Percentiles rank a stretch among this genome's conserved stretches.
Conservation (phyloP, 2,888 invertebrate genomes). For the Protula sp. region DNA sequence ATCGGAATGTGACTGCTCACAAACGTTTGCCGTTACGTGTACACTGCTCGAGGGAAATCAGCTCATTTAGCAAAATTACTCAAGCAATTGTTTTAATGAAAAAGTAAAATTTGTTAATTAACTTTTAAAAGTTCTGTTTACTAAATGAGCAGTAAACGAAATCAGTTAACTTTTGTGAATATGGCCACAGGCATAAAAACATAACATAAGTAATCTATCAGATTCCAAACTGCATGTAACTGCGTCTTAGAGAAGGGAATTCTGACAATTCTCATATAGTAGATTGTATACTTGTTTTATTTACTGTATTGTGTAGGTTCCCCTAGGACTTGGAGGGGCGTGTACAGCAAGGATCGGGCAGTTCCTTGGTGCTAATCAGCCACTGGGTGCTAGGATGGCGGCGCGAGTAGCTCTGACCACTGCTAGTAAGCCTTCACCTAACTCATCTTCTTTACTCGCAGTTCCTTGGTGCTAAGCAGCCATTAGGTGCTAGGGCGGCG, state of each 20-base stretch:
- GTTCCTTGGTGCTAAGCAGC: too few relatives aligned
- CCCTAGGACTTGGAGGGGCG: conserved; percentile 28
- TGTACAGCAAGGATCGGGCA: conserved; percentile 28
- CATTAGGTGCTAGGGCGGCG: too few relatives aligned
- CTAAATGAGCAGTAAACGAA: not conserved
- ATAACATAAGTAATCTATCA: too few relatives aligned
- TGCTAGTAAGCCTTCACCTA: conserved; percentile 14
- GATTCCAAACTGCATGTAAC: too few relatives aligned
- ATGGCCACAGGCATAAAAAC: too few relatives aligned
- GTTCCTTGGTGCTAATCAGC: conserved; percentile 27
- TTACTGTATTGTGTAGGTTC: conserved; percentile 17
- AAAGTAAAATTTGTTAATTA: not conserved
- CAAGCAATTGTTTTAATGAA: not conserved
- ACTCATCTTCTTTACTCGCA: too few relatives aligned
- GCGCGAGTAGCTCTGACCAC: conserved; percentile 22
- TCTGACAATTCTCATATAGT: too few relatives aligned
- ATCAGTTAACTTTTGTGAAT: too few relatives aligned
- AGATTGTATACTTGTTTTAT: too few relatives aligned
- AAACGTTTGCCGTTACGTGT: not conserved
- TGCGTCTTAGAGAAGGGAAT: too few relatives aligned
- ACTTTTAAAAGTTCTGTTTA: not conserved
- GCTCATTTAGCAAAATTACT: not conserved
- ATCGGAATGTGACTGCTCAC: not conserved
- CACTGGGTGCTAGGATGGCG: conserved; percentile 21
- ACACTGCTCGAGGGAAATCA: not conserved